Evolutionary conservation across 30 jellyfish, hydroid and myxozoan species (phyloP).

Genomic region (Hydra vulgaris): DNA sequence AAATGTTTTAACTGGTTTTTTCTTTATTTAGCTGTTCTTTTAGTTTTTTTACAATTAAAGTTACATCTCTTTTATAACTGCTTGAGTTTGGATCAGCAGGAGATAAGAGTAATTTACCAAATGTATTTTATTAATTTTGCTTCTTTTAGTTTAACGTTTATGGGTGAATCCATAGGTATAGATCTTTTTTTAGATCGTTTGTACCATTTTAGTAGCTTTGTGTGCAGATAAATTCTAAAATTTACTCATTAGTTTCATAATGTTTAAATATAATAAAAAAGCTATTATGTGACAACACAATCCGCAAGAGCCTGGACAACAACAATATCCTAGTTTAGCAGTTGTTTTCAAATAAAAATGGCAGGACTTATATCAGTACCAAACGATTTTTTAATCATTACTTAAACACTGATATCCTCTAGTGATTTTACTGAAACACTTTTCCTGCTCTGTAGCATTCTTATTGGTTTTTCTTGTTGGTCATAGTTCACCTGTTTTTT

Average conservation of each 20-base stretch:
- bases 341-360: no score
- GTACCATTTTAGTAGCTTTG: slow-evolving; percentile 27
- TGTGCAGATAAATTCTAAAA: slow-evolving; percentile 20
- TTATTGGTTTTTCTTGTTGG: slow-evolving; percentile 7
- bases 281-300: neutral
- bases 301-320: slow-evolving; percentile 21
- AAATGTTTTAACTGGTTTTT: slow-evolving; percentile 1
- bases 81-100: slow-evolving; percentile 19
- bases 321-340: no score
- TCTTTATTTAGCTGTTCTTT: slow-evolving; percentile 2
- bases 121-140: neutral
- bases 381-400: slow-evolving; percentile 10
- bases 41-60: neutral
- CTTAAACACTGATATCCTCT: neutral
- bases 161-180: slow-evolving; percentile 18
- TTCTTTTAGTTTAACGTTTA: slow-evolving; percentile 10
- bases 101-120: neutral
- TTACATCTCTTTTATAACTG: slow-evolving; percentile 2
- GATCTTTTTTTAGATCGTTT: slow-evolving; percentile 21
- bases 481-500: neutral
- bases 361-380: slow-evolving; percentile 16
- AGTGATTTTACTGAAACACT: slow-evolving; percentile 16
- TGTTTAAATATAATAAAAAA: no score
- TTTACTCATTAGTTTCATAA: slow-evolving; percentile 11
- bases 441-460: no score